phyloP scores from a whole-genome alignment of 1,140 invertebrate species.

The Tribolium castaneum region DNA sequence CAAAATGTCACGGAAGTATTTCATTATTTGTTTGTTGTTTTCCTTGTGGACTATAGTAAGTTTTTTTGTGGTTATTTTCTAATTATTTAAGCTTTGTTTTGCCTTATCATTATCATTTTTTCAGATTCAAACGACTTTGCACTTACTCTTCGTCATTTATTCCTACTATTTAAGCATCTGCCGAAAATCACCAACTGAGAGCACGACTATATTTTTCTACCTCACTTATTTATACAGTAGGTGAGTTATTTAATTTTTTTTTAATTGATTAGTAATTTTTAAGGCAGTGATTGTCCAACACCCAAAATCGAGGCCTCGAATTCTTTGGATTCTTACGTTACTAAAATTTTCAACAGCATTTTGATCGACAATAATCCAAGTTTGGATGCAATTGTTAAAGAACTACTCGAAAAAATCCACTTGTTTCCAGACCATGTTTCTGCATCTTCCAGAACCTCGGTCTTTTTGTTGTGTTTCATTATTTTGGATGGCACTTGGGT shows the following conservation, averaged over 20 bases:
- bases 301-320: neutral
- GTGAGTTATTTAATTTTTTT: constrained; percentile 25
- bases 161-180: constrained; percentile 43
- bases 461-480: constrained; percentile 45
- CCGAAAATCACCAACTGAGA: constrained; percentile 32
- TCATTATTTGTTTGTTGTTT: constrained; percentile 5
- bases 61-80: too few species aligned
- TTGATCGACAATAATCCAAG: constrained; percentile 1
- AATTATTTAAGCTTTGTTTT: too few species aligned
- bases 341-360: neutral
- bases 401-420: constrained; percentile 34
- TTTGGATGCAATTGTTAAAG: constrained; percentile 23
- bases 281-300: neutral
- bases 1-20: neutral
- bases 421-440: constrained; percentile 37
- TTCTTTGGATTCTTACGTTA: neutral
- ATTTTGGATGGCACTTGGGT: constrained; percentile 47
- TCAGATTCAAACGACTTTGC: constrained; percentile 52
- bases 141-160: constrained; percentile 42
- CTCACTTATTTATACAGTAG: constrained; percentile 57
- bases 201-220: constrained; percentile 47
- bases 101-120: neutral
- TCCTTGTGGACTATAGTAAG: constrained; percentile 19
- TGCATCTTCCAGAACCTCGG: constrained; percentile 16
- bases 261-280: neutral